A percentile compares a stretch with the other conserved stretches of the same genome.
phyloP scores from a whole-genome alignment of 2,888 invertebrate species.

The Esperia sulphurella region DNA sequence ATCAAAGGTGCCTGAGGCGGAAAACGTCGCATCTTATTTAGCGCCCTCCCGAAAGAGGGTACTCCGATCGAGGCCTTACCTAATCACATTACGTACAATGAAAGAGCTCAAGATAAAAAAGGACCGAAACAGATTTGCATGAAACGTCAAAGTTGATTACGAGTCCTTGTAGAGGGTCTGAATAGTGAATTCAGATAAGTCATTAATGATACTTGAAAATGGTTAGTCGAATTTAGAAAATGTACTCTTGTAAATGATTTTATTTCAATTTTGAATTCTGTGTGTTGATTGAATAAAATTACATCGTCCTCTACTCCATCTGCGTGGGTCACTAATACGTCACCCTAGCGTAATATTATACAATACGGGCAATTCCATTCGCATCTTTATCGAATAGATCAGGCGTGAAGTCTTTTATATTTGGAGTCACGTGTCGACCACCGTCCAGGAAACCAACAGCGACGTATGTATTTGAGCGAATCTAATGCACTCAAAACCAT shows the following conservation, averaged over 20 bases:
- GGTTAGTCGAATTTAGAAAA: not conserved
- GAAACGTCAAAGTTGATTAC: conserved; percentile 69
- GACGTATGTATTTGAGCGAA: conserved; percentile 67
- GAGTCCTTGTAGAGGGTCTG: conserved; percentile 32
- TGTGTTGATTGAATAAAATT: not conserved
- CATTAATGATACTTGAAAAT: conserved; percentile 24
- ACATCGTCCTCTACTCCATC: too few relatives aligned
- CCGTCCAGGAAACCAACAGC: conserved; percentile 68
- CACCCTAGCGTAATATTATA: conserved; percentile 56
- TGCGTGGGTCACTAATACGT: conserved; percentile 22
- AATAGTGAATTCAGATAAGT: conserved; percentile 44
- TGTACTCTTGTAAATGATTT: not conserved
- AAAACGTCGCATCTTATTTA: conserved; percentile 77
- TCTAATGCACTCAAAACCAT: conserved; percentile 75
- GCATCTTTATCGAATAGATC: conserved; percentile 65
- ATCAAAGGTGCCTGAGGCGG: conserved; percentile 74
- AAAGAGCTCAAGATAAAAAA: conserved; percentile 70
- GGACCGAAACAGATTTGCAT: conserved; percentile 72
- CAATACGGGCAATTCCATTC: conserved; percentile 75
- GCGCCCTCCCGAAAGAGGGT: conserved; percentile 61
- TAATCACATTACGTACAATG: conserved; percentile 73
- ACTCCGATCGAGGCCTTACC: conserved; percentile 51
- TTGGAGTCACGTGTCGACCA: conserved; percentile 69
- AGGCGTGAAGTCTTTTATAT: conserved; percentile 76
- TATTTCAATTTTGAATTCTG: not conserved